phyloP scores from a whole-genome alignment of 1,140 invertebrate genomes.

The Drosophila sturtevanti region DNA sequence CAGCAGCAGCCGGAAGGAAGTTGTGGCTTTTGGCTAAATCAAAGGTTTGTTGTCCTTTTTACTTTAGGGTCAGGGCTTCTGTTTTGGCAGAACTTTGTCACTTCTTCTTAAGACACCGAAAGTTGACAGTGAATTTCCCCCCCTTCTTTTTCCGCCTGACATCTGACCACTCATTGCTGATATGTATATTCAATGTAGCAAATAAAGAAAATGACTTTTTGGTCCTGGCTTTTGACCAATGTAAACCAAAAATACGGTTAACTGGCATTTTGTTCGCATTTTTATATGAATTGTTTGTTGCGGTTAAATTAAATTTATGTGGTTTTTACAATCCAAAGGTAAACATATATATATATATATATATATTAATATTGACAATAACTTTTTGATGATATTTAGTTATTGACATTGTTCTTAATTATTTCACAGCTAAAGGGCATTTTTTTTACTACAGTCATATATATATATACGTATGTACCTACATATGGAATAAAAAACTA shows the following conservation, averaged over 20 bases:
- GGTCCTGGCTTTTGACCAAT: background rate
- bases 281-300: conserved; percentile 16
- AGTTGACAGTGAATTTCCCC: background rate
- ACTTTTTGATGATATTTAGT: background rate
- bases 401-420: too few species aligned
- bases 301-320: conserved; percentile 9
- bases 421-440: too few species aligned
- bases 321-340: background rate
- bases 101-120: conserved; percentile 19
- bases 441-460: too few species aligned
- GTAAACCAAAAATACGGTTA: background rate
- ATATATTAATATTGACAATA: too few species aligned
- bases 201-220: background rate
- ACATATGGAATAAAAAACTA: too few species aligned
- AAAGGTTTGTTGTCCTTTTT: conserved; percentile 12
- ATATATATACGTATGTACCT: too few species aligned
- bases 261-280: background rate
- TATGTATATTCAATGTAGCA: background rate
- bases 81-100: conserved; percentile 29
- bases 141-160: background rate
- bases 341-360: background rate
- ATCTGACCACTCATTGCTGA: background rate
- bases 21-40: conserved; percentile 33
- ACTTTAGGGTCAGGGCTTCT: background rate
- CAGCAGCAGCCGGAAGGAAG: background rate